These are phyloP conservation scores for Panthera tigris DNA, from an alignment of 2,113 vertebrate genomes.

Conservation along the genomic window DNA sequence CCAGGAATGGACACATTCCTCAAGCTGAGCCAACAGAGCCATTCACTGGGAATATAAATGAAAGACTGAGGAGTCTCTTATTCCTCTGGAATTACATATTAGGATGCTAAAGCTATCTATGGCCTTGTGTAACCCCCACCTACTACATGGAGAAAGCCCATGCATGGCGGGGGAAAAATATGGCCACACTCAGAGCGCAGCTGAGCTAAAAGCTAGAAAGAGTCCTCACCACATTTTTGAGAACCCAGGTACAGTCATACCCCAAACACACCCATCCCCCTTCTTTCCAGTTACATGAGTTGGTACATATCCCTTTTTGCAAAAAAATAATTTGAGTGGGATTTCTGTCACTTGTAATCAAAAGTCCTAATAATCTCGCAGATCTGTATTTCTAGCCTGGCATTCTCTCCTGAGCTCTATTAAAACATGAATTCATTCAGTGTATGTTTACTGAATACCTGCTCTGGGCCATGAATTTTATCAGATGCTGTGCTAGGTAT, in stretches of 20 bases:
- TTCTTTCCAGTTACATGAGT: background rate
- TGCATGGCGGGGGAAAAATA: background rate
- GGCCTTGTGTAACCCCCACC: background rate
- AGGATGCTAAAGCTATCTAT: background rate
- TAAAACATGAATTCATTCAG: background rate
- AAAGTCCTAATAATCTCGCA: background rate
- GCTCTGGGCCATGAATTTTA: background rate
- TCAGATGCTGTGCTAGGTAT: background rate
- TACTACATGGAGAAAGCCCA: background rate
- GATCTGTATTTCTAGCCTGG: background rate
- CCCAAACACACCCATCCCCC: background rate
- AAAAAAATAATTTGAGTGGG: slow-evolving; percentile 18
- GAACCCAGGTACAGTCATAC: background rate
- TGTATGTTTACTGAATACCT: background rate
- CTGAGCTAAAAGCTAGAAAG: background rate
- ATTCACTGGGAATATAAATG: background rate
- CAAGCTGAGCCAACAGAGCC: background rate
- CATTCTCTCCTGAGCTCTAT: background rate
- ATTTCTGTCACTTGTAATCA: slow-evolving; percentile 17
- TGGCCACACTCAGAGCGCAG: background rate
- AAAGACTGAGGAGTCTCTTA: background rate
- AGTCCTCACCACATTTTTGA: background rate
- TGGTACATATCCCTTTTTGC: background rate
- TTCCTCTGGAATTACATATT: background rate
- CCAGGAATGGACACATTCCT: background rate